Conservation (phyloP, 2,888 invertebrate species). For the Zele albiditarsus region DNA sequence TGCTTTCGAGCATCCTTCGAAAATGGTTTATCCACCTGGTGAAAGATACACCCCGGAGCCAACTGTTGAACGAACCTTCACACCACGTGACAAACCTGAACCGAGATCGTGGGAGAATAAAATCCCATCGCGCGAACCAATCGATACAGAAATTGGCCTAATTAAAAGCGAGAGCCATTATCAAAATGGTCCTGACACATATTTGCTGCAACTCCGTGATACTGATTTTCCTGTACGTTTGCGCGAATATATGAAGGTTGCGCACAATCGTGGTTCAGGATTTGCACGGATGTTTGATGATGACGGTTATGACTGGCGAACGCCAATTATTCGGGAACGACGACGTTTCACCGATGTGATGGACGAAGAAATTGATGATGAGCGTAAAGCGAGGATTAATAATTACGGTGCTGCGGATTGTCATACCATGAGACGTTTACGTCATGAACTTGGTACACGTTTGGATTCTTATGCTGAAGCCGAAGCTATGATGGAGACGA, state of each 20-base stretch:
- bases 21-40: slow-evolving; percentile 94
- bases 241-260: slow-evolving; percentile 96
- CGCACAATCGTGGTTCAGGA: slow-evolving; percentile 84
- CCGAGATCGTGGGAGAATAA: slow-evolving; percentile 80
- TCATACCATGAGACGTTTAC: slow-evolving; percentile 82
- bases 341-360: slow-evolving; percentile 94
- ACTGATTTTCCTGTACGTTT: slow-evolving; percentile 95
- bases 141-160: slow-evolving; percentile 88
- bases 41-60: slow-evolving; percentile 86
- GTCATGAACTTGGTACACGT: slow-evolving; percentile 89
- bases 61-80: slow-evolving; percentile 77
- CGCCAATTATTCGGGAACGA: slow-evolving; percentile 90
- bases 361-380: slow-evolving; percentile 97
- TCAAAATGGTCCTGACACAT: slow-evolving; percentile 97
- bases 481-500: slow-evolving; percentile 86
- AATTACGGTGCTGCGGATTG: slow-evolving; percentile 82
- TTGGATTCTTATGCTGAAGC: slow-evolving; percentile 91
- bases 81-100: slow-evolving; percentile 62
- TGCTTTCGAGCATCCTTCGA: slow-evolving; percentile 92
- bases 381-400: slow-evolving; percentile 86
- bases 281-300: slow-evolving; percentile 80
- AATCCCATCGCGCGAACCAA: slow-evolving; percentile 84
- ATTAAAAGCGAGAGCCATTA: slow-evolving; percentile 92
- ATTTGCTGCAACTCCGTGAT: slow-evolving; percentile 93
- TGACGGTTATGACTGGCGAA: slow-evolving; percentile 82